Evolutionary conservation across 2,797 vertebrate species (phyloP).

Genomic region (Microcaecilia unicolor): DNA sequence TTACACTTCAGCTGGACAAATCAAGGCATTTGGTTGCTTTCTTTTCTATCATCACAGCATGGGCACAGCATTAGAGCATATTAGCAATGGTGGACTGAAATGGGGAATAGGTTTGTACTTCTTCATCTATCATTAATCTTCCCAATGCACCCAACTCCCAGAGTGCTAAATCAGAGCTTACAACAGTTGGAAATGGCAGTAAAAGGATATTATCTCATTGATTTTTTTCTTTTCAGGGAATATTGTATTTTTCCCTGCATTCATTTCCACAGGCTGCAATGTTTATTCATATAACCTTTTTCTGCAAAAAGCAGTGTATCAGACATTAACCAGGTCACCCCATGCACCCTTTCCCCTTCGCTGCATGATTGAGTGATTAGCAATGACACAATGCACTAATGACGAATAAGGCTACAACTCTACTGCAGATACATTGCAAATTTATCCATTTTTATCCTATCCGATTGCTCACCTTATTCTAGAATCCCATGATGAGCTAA

Average conservation of each 20-base stretch:
- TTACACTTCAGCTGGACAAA: constrained; percentile 19
- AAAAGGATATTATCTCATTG: constrained; percentile 27
- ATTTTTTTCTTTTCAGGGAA: constrained; percentile 23
- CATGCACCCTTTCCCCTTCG: no score
- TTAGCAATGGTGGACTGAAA: constrained; percentile 24
- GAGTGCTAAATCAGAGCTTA: constrained; percentile 20
- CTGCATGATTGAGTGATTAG: no score
- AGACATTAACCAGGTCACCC: no score
- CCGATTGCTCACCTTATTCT: no score
- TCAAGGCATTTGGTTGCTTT: constrained; percentile 13
- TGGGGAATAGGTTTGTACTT: constrained; percentile 16
- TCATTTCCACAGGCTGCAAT: constrained; percentile 1
- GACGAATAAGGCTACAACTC: no score
- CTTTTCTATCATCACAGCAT: constrained; percentile 31
- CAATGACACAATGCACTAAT: no score
- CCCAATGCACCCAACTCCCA: constrained; percentile 10
- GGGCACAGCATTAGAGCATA: constrained; percentile 26
- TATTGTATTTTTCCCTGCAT: not conserved
- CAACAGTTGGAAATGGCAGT: constrained; percentile 15
- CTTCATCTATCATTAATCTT: constrained; percentile 26
- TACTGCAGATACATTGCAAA: no score
- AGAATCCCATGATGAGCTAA: no score
- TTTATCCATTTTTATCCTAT: no score
- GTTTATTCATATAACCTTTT: constrained; percentile 12
- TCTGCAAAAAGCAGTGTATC: constrained; percentile 17